Percentiles rank a stretch among this genome's conserved stretches.
phyloP scores from a whole-genome alignment of 2,888 invertebrate genomes.

The Caenorhabditis wallacei region DNA sequence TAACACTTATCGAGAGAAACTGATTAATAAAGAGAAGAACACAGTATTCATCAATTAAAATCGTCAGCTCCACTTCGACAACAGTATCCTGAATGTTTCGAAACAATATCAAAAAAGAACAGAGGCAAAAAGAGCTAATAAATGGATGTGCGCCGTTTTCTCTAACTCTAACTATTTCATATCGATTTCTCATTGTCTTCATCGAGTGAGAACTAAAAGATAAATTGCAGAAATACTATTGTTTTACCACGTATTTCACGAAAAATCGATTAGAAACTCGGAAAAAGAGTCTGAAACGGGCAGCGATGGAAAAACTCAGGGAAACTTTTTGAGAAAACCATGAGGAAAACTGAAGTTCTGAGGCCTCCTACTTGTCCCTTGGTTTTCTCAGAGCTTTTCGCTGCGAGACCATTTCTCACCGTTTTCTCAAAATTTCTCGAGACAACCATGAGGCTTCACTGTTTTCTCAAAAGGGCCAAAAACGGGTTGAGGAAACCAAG shows the following conservation, averaged over 20 bases:
- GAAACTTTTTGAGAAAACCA: too few relatives aligned
- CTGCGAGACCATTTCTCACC: too few relatives aligned
- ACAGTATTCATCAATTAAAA: too few relatives aligned
- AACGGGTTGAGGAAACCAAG: too few relatives aligned
- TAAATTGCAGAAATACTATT: background rate
- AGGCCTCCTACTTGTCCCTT: too few relatives aligned
- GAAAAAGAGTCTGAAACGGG: slow-evolving; percentile 32
- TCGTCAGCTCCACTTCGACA: background rate
- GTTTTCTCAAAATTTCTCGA: too few relatives aligned
- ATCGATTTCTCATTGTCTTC: background rate
- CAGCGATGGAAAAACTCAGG: slow-evolving; percentile 13
- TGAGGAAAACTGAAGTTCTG: too few relatives aligned
- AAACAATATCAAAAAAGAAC: background rate
- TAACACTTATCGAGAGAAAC: too few relatives aligned
- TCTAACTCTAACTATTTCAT: background rate
- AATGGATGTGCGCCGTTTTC: background rate
- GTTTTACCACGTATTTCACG: slow-evolving; percentile 1
- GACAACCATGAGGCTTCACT: too few relatives aligned
- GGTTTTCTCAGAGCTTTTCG: too few relatives aligned
- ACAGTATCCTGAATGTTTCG: background rate
- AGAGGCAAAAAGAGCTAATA: background rate
- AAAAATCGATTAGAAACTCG: slow-evolving; percentile 23
- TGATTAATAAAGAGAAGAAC: too few relatives aligned
- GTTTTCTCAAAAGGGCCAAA: too few relatives aligned
- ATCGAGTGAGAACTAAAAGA: background rate